Evolutionary conservation across 2,797 vertebrate species (phyloP).

Genomic region (Neosalanx taihuensis): DNA sequence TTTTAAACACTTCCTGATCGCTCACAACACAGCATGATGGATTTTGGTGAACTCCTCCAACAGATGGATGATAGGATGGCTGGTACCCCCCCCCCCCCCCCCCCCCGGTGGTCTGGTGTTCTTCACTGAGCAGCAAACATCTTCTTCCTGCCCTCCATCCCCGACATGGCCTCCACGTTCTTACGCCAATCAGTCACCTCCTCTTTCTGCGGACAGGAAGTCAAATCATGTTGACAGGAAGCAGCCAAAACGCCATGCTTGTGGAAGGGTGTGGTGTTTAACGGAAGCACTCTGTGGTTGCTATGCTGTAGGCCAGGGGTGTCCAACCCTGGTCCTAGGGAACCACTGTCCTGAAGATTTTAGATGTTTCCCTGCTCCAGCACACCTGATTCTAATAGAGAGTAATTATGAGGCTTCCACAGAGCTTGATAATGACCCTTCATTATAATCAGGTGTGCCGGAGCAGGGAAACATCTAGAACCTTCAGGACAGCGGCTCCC

Average conservation of each 20-base stretch:
- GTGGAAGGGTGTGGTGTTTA: not conserved
- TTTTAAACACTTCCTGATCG: too few relatives aligned
- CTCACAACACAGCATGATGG: not conserved
- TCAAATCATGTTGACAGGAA: too few relatives aligned
- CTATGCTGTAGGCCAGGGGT: not conserved
- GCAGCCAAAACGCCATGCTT: not conserved
- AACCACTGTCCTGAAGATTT: too few relatives aligned
- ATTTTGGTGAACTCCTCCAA: not conserved
- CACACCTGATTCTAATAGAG: too few relatives aligned
- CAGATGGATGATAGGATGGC: not conserved
- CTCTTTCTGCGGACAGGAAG: constrained; percentile 44
- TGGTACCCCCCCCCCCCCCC: not conserved
- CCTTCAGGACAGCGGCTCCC: too few relatives aligned
- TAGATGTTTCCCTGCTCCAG: too few relatives aligned
- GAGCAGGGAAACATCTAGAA: too few relatives aligned
- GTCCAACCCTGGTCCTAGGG: too few relatives aligned
- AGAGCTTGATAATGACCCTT: too few relatives aligned
- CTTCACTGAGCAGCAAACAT: constrained; percentile 33
- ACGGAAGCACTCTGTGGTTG: not conserved
- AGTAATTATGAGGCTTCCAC: too few relatives aligned
- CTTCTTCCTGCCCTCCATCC: constrained; percentile 63
- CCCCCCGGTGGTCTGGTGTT: not conserved
- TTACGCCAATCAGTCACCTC: constrained; percentile 64
- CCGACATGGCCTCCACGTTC: constrained; percentile 62
- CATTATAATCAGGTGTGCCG: too few relatives aligned